A percentile compares a stretch with the other conserved stretches of the same genome.
phyloP scores from a whole-genome alignment of 2,888 invertebrate genomes.

The Mythimna albipuncta region DNA sequence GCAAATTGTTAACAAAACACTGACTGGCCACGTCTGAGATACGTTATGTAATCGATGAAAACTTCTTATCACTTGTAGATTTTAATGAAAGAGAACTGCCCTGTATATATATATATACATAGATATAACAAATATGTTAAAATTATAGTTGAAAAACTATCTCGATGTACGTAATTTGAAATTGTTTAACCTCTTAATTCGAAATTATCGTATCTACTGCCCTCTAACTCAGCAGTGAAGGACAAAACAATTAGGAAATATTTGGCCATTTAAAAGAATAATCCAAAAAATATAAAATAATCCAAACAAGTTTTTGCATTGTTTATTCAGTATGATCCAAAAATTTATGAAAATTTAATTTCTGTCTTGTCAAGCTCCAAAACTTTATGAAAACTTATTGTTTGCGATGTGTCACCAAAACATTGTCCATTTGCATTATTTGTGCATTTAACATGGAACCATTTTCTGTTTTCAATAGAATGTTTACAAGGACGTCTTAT shows the following conservation, averaged over 20 bases:
- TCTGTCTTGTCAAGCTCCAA: slow-evolving; percentile 4
- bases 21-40: slow-evolving; percentile 16
- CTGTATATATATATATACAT: too few species aligned
- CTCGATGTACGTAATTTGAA: too few species aligned
- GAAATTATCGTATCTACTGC: not conserved
- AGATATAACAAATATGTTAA: not conserved
- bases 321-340: slow-evolving; percentile 6
- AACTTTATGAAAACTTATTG: slow-evolving; percentile 9
- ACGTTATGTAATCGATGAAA: slow-evolving; percentile 33
- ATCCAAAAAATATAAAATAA: not conserved
- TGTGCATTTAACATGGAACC: slow-evolving; percentile 30
- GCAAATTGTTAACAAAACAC: slow-evolving; percentile 66
- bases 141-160: not conserved
- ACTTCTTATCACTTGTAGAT: not conserved
- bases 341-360: slow-evolving; percentile 2
- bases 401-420: slow-evolving; percentile 39
- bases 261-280: slow-evolving; percentile 17
- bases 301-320: not conserved
- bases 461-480: slow-evolving; percentile 57
- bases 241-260: slow-evolving; percentile 21
- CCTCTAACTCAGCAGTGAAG: slow-evolving; percentile 20
- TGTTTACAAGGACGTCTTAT: slow-evolving; percentile 77
- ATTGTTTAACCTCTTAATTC: slow-evolving; percentile 5
- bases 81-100: not conserved
- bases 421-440: slow-evolving; percentile 44